Evolutionary conservation across 2,888 invertebrate species (phyloP).

Genomic region (Leuctra nigra): DNA sequence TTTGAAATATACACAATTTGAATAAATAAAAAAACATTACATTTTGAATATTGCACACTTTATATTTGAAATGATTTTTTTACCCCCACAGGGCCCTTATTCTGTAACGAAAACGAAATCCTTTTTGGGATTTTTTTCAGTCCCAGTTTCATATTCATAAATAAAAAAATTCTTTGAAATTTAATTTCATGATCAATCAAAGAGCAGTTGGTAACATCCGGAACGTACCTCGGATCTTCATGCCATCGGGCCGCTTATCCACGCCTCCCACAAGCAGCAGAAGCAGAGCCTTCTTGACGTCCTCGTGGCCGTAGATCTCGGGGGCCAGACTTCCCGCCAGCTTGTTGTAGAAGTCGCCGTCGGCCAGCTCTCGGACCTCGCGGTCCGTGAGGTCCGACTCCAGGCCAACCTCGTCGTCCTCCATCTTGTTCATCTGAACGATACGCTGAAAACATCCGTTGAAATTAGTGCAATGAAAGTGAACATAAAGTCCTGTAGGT

Average conservation of each 20-base stretch:
- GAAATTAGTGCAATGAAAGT: conserved; percentile 5
- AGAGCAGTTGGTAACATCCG: no score
- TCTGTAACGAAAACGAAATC: no score
- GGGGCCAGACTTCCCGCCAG: conserved; percentile 92
- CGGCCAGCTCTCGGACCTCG: conserved; percentile 71
- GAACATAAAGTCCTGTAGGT: no score
- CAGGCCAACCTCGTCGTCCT: conserved; percentile 65
- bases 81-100: no score
- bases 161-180: no score
- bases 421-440: conserved; percentile 75
- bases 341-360: conserved; percentile 87
- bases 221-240: conserved; percentile 78
- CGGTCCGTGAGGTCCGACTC: conserved; percentile 68
- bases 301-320: conserved; percentile 97
- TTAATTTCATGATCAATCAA: no score
- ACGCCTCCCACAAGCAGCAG: conserved; percentile 88
- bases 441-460: conserved; percentile 49
- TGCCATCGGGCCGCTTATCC: conserved; percentile 84
- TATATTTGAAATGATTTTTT: no score
- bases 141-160: no score
- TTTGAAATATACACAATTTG: no score
- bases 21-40: no score
- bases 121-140: no score
- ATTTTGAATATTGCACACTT: no score
- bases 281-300: conserved; percentile 94